Base-by-base conservation (phyloP, 2,113 vertebrate species). In the Procavia capensis region DNA sequence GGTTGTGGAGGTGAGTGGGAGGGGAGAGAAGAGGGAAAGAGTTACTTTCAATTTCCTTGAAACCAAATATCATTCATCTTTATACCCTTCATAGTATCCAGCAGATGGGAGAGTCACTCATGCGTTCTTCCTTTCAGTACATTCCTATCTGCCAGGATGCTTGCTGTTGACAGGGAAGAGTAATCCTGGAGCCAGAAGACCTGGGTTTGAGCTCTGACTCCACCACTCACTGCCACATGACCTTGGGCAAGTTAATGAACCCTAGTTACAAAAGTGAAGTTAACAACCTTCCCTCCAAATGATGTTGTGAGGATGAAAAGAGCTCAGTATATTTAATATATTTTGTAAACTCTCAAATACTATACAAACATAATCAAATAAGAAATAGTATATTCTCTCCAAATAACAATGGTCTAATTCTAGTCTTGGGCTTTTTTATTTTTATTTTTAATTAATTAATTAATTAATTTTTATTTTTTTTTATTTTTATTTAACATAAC, bases 311-410 rank as follows among this genome's bases (percentile, higher is more conserved):
- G 72, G 93, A 87, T 88, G 66, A 80, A 84, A 91, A 66, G 36
- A 84, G 29, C 36, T 94, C 83, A 85, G 25, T 78, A 45, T n/a
- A 76, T 8, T 92, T 85, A 54, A 89, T 81, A 84, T 25, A 87
- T 90, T 87, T 89, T 85, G 50, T 85, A 87, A 91, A 95, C 75
- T 59, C 29, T 34, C 90, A 87, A 90, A 80, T 80, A 76, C 50
- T 31, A 57, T 36, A 68, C 9, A 84, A 84, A 87, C 43, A 72
- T 34, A 57, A 64, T 72, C 50, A 25, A 25, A 88, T 61, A 54
- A 54, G 50, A 89, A 88, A 41, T 16, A 50, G 39, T 13, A n/a
- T 14, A 17, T 85, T 57, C 90, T 79, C 79, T 82, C 57, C 72
- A 50, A 59, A 29, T 74, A 84, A 45, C 36, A 64, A 14, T 6